phyloP scores from a whole-genome alignment of 2,797 vertebrate species.

The Podarcis siculus region DNA sequence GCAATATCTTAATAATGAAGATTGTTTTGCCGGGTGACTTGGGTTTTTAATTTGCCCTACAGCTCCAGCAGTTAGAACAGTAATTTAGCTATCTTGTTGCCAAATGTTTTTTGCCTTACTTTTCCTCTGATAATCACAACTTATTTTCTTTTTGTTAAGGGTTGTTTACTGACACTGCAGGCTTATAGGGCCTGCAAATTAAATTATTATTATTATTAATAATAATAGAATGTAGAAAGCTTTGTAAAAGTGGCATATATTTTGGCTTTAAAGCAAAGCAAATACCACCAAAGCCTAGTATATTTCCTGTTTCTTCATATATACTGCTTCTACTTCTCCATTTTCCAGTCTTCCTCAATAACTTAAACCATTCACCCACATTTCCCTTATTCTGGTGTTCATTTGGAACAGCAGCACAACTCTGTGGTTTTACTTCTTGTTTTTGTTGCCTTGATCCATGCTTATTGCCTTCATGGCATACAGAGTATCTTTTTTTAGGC shows the following conservation, averaged over 20 bases:
- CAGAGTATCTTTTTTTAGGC: background rate
- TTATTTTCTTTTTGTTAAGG: background rate
- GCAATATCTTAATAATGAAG: background rate
- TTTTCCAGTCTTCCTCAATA: constrained; percentile 40
- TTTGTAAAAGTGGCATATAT: constrained; percentile 32
- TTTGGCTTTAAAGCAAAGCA: background rate
- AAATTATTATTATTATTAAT: background rate
- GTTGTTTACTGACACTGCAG: background rate
- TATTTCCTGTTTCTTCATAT: constrained; percentile 46
- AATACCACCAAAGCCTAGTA: constrained; percentile 10
- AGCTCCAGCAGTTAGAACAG: background rate
- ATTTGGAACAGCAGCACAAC: constrained; percentile 30
- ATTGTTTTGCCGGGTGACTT: background rate
- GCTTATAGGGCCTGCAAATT: background rate
- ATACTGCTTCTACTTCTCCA: constrained; percentile 28
- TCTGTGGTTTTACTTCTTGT: background rate
- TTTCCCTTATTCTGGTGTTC: constrained; percentile 36
- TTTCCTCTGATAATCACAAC: background rate
- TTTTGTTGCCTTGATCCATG: constrained; percentile 46
- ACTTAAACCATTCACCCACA: constrained; percentile 34
- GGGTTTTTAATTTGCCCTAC: background rate
- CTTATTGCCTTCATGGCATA: constrained; percentile 16
- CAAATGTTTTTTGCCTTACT: background rate
- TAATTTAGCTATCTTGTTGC: constrained; percentile 12
- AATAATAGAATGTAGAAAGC: background rate